A percentile compares a stretch with the other conserved stretches of the same genome.
phyloP scores from a whole-genome alignment of 1,140 invertebrate species.

The Andricus grossulariae region DNA sequence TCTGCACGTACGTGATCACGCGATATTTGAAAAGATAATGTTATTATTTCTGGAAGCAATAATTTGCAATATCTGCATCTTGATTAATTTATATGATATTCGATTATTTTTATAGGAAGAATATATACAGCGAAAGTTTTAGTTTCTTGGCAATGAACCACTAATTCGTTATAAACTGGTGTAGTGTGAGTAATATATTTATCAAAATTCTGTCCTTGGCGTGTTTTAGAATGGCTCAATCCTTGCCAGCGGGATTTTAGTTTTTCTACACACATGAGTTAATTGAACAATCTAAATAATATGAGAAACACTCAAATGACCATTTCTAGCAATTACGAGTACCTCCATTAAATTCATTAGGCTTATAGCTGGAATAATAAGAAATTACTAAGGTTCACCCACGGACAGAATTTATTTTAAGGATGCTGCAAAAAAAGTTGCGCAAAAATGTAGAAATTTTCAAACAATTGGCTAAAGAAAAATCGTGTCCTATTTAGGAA shows the following conservation, averaged over 20 bases:
- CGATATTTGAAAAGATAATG: conserved; percentile 5
- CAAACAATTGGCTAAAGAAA: conserved; percentile 25
- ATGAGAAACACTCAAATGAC: background rate
- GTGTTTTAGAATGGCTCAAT: conserved; percentile 14
- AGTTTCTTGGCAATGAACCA: background rate
- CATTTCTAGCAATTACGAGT: no score
- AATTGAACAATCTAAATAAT: background rate
- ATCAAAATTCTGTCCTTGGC: conserved; percentile 5
- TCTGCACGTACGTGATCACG: background rate
- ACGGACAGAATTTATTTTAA: no score
- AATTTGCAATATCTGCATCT: background rate
- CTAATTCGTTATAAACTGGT: conserved; percentile 17
- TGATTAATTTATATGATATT: background rate
- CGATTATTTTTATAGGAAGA: background rate
- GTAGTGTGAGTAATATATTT: background rate
- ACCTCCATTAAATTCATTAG: no score
- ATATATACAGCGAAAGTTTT: background rate
- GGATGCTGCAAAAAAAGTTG: background rate
- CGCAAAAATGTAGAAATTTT: conserved; percentile 8
- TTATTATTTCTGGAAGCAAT: background rate
- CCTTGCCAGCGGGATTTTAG: background rate
- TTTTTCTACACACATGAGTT: background rate
- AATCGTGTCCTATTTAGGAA: conserved; percentile 23
- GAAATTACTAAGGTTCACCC: no score
- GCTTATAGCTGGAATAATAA: no score